Evolutionary conservation across 2,113 vertebrate genomes (phyloP), one percentile per base, ranked within the genome.

Genomic region (Alosa alosa): DNA sequence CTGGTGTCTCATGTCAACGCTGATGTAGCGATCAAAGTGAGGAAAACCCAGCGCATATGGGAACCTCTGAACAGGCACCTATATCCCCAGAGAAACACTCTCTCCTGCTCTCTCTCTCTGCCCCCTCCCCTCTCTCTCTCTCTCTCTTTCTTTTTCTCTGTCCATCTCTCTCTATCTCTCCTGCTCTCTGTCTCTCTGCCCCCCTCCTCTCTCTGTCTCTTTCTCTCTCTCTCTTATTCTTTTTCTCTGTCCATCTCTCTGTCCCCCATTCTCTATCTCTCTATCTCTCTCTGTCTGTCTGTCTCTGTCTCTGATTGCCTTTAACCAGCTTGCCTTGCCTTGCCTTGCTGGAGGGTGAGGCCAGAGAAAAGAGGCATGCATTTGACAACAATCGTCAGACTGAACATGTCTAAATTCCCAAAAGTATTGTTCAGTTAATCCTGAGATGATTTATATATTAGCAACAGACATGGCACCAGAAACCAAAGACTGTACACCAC

Each of bases 1-100:
- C 91, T 87, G 83, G 78, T 88, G 84, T 86, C 68, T 86, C 83
- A 89, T 84, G 87, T 88, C 90, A 86, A 87, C 49, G 84, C 87
- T 82, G 22, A 20, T 82, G 52, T 36, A 57, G 52, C 36, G 86
- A 90, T 91, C 85, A 52, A 45, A 46, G 44, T 25, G 55, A 39
- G 52, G 15, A 9, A 18, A 44, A 44, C 41, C 31, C 0, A n/a
- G 44, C 22, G 17, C 52, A 55, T 55, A 15, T 10, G 50, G 17
- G 50, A 55, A 18, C 50, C 17, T 3, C 49, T 44, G 13, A 50
- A 50, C 6, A 6, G 1, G 72, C 20, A 64, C 75, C 82, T 60
- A 82, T 64, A 78, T 57, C 52, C 52, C 15, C 10, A 0, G 84
- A 72, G 52, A 68, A 45, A 46, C 50, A 17, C 7, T 45, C 18